Percentiles rank a stretch among this genome's conserved stretches.
phyloP scores from a whole-genome alignment of 2,113 vertebrate species.

The Hydrolagus affinis region DNA sequence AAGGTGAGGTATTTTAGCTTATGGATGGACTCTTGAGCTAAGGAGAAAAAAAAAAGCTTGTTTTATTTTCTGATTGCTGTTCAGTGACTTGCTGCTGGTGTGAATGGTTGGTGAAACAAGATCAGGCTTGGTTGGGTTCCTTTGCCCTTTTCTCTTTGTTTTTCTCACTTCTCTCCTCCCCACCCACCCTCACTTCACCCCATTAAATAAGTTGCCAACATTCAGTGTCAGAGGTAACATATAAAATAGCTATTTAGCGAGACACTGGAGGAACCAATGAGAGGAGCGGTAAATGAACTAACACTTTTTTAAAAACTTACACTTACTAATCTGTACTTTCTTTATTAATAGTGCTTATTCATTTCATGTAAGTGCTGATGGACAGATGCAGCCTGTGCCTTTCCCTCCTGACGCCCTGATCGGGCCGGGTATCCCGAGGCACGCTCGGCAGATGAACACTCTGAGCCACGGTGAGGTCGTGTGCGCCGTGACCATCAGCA shows the following conservation, averaged over 20 bases:
- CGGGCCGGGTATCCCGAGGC: conserved; percentile 67
- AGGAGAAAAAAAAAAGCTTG: too few species aligned
- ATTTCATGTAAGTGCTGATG: conserved; percentile 69
- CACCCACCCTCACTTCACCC: too few species aligned
- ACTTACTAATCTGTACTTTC: conserved; percentile 33
- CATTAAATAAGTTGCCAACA: too few species aligned
- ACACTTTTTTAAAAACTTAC: background rate
- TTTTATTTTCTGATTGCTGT: too few species aligned
- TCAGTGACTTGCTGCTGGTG: too few species aligned
- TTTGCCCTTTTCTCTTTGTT: too few species aligned
- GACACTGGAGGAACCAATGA: background rate
- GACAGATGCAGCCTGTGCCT: conserved; percentile 73
- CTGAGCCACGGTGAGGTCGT: conserved; percentile 70
- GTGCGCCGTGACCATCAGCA: conserved; percentile 72
- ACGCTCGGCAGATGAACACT: conserved; percentile 71
- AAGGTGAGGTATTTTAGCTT: too few species aligned
- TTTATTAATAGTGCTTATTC: conserved; percentile 58
- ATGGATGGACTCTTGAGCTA: too few species aligned
- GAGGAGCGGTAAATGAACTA: background rate
- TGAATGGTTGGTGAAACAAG: too few species aligned
- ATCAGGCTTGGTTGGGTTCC: too few species aligned
- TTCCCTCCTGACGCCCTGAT: conserved; percentile 72
- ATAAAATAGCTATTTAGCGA: background rate
- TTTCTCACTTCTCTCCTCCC: too few species aligned
- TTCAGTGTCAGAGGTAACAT: too few species aligned